Base-by-base conservation (phyloP, 2,888 invertebrate species). In the Oasisia sp. region DNA sequence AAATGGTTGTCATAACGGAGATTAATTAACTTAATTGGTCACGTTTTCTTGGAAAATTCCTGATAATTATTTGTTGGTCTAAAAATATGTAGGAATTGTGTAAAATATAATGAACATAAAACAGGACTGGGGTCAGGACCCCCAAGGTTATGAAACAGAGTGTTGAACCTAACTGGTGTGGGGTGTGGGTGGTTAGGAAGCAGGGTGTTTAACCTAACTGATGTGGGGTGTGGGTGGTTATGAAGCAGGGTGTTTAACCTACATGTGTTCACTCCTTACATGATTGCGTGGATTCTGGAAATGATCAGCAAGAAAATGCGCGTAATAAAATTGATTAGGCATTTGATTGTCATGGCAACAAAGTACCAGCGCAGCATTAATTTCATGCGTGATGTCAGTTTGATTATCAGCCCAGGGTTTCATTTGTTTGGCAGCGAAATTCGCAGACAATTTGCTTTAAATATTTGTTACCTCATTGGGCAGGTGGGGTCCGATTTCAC, bases 311-410 rank as follows among this genome's bases (percentile, higher is more conserved):
- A 50, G 5, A 50, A 50, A 50, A 50, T 9, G 50, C 14, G 9
- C 50, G 9, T n/a, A 74, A 27, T 74, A n/a, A 38, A 44, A 91
- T 91, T 91, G 4, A 91, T 91, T 91, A 45, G 50, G 45, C 45
- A 27, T 56, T 91, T 38, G 91, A 50, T 91, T 91, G 44, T 74
- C 74, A 91, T 91, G 91, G 91, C 19, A 91, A 74, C 91, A 32
- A 32, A 32, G 74, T 74, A 19, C 7, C 32, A 89, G 74, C 32
- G 91, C 32, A 44, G 91, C n/a, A n/a, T 91, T 91, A 91, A 74
- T 91, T 91, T 91, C 91, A 91, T 74, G 27, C n/a, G 74, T 19
- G n/a, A 74, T 74, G 74, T 74, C 74, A 74, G 4, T 74, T 27
- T 74, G 27, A 74, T n/a, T 74, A n/a, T 19, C 19, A 27, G 0